Percentiles rank a stretch among this genome's conserved stretches.
Conservation (phyloP, 2,888 invertebrate species). For the Branchinecta sandiegonensis region DNA sequence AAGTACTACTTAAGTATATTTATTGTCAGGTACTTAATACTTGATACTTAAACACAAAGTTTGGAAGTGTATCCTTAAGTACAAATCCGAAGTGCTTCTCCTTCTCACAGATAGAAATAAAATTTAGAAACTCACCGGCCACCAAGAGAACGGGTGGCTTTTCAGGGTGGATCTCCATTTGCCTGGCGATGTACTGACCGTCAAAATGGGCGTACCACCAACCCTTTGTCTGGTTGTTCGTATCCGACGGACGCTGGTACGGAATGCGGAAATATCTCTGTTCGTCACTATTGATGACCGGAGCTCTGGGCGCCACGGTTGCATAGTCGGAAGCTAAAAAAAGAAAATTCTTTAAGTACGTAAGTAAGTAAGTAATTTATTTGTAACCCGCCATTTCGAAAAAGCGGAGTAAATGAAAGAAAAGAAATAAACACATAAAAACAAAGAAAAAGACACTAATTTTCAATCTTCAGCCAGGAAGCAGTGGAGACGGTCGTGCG, state of each 20-base stretch:
- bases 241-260: neutral
- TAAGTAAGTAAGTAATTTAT: no score
- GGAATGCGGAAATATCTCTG: constrained; percentile 16
- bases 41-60: no score
- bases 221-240: constrained; percentile 29
- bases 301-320: constrained; percentile 43
- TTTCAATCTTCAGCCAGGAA: no score
- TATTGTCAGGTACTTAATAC: no score
- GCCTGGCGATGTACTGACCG: constrained; percentile 42
- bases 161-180: constrained; percentile 42
- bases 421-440: no score
- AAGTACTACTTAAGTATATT: no score
- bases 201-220: constrained; percentile 46
- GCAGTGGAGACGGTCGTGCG: no score
- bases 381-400: no score
- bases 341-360: neutral
- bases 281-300: constrained; percentile 47
- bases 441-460: no score
- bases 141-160: constrained; percentile 39
- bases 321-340: constrained; percentile 43
- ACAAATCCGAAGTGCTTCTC: neutral
- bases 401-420: no score
- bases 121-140: constrained; percentile 34
- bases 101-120: neutral
- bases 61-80: no score